A percentile compares a stretch with the other conserved stretches of the same genome.
Evolutionary conservation across 2,797 vertebrate species (phyloP).

Genomic region (Gadopsis marmoratus): DNA sequence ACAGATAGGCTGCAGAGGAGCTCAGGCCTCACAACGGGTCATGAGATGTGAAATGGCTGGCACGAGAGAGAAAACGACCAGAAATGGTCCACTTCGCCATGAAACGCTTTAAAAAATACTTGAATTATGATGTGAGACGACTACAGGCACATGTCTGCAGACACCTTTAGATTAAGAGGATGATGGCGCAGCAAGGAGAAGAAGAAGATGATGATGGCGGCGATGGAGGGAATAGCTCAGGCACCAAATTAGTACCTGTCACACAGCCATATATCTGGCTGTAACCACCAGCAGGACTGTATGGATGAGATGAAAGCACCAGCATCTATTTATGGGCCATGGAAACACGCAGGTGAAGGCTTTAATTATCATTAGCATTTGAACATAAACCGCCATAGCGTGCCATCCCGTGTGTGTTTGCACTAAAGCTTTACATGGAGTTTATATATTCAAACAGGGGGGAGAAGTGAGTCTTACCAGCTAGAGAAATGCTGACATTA

Average conservation of each 20-base stretch:
- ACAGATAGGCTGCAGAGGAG: slow-evolving; percentile 36
- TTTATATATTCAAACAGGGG: slow-evolving; percentile 29
- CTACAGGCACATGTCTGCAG: slow-evolving; percentile 5
- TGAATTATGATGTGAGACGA: background rate
- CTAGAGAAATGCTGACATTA: slow-evolving; percentile 54
- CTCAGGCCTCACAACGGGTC: slow-evolving; percentile 24
- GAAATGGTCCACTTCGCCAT: background rate
- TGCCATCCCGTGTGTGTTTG: slow-evolving; percentile 16
- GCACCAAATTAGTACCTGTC: slow-evolving; percentile 70
- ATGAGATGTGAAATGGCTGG: slow-evolving; percentile 19
- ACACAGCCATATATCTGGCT: slow-evolving; percentile 55
- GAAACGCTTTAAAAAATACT: slow-evolving; percentile 4
- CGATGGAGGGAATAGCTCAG: slow-evolving; percentile 42
- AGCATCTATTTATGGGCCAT: slow-evolving; percentile 67
- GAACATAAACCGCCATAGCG: slow-evolving; percentile 55
- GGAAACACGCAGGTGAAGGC: slow-evolving; percentile 69
- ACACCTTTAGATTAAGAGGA: slow-evolving; percentile 41
- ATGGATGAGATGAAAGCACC: slow-evolving; percentile 60
- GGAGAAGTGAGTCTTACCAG: slow-evolving; percentile 29
- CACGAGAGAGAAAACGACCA: background rate
- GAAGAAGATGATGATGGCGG: slow-evolving; percentile 46
- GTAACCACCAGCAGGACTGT: slow-evolving; percentile 60
- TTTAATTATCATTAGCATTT: slow-evolving; percentile 69
- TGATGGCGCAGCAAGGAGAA: slow-evolving; percentile 13
- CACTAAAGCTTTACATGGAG: slow-evolving; percentile 4